phyloP scores from a whole-genome alignment of 2,113 vertebrate genomes.

The Hiodon alosoides region DNA sequence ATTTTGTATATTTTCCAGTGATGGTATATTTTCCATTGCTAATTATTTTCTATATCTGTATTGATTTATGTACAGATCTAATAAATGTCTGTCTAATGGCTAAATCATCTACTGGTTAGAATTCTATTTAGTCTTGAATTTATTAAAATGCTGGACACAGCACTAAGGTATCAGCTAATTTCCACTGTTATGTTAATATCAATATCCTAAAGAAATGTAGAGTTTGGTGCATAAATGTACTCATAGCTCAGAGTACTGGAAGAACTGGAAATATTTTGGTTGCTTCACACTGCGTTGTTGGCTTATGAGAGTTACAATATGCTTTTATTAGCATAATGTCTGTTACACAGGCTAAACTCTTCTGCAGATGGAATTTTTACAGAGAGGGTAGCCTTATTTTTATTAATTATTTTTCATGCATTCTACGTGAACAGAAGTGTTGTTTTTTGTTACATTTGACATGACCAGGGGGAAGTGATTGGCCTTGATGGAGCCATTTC shows the following conservation, averaged over 20 bases:
- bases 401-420: neutral
- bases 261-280: constrained; percentile 31
- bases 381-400: constrained; percentile 43
- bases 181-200: neutral
- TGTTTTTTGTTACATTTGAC: neutral
- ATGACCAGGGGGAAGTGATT: neutral
- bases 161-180: neutral
- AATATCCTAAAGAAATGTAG: neutral
- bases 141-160: too few species aligned
- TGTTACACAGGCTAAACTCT: constrained; percentile 58
- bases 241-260: neutral
- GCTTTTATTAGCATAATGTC: constrained; percentile 58
- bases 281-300: neutral
- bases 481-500: too few species aligned
- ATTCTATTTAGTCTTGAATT: too few species aligned
- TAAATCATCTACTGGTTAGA: too few species aligned
- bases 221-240: neutral
- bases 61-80: too few species aligned
- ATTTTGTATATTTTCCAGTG: too few species aligned
- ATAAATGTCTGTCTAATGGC: too few species aligned
- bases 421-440: neutral
- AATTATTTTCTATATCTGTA: too few species aligned
- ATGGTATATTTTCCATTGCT: too few species aligned
- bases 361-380: constrained; percentile 41
- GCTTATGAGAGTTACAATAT: neutral